Percentiles rank a stretch among this genome's conserved stretches.
Conservation (phyloP, 2,888 invertebrate genomes). For the Gari tellinella region DNA sequence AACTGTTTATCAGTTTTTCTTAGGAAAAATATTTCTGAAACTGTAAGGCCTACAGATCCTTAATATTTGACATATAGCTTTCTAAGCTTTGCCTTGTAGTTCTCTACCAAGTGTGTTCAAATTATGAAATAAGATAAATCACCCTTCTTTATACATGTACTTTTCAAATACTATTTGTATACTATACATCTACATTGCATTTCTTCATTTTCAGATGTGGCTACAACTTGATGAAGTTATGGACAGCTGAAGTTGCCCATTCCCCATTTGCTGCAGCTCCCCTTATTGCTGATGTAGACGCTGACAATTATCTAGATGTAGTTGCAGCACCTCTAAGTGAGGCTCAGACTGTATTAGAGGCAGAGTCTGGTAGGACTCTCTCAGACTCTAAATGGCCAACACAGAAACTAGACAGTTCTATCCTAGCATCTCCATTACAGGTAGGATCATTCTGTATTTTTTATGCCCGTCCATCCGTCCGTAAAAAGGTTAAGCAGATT, state of each 20-base stretch:
- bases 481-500: too few species aligned
- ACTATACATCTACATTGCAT: background rate
- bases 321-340: constrained; percentile 80
- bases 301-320: constrained; percentile 78
- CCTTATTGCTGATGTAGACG: constrained; percentile 78
- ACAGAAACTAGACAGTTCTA: constrained; percentile 75
- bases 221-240: constrained; percentile 74
- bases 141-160: too few species aligned
- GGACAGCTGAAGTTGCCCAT: constrained; percentile 80
- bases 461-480: too few species aligned
- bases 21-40: too few species aligned
- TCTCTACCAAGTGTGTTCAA: too few species aligned
- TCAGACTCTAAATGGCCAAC: constrained; percentile 77
- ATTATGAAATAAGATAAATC: too few species aligned
- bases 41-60: too few species aligned
- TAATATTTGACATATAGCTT: too few species aligned
- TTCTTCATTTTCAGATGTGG: constrained; percentile 70
- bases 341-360: constrained; percentile 76
- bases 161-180: too few species aligned
- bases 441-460: too few species aligned
- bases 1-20: too few species aligned
- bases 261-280: constrained; percentile 80
- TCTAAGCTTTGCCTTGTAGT: background rate
- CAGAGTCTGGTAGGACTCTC: constrained; percentile 71
- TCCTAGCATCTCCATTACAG: constrained; percentile 80